Base-by-base conservation (phyloP, 2,113 vertebrate genomes). In the Acrocephalus kingi region DNA sequence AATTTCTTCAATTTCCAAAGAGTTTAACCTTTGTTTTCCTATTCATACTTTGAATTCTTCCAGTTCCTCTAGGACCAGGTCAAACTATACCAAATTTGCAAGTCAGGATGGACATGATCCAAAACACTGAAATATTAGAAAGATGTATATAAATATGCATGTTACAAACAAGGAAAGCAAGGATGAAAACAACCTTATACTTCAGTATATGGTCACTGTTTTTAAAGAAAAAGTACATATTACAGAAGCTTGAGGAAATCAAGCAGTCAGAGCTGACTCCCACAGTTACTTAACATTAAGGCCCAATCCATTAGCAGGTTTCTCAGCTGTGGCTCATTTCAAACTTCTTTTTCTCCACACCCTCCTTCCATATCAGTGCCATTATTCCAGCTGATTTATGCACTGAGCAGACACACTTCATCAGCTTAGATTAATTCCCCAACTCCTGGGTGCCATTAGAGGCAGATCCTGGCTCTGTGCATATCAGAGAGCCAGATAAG, bases 331-430 rank as follows among this genome's bases (percentile, higher is more conserved):
- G 76, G 68, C 90, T 94, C 67, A 61, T 90, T 90, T 93, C 54
- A 62, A 43, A 82, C n/a, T 87, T 71, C 30, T 86, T 46, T 74
- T 90, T 45, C 62, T 93, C 45, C 56, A 86, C 83, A 78, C 58
- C 92, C 91, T 95, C 89, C 91, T 81, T 81, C 54, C 62, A 17
- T 33, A 94, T 94, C 93, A 93, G 33, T 49, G 92, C 66, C 76
- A 69, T 73, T 51, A 84, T 56, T 94, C 23, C 73, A 51, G 78
- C 74, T 94, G 94, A 96, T 95, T 95, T 93, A 96, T 96, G 72
- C 82, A 77, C 85, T 87, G 86, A 96, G 80, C 68, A 93, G 83
- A 68, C 88, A 90, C 82, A 78, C 88, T 96, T 58, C 85, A 87
- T 68, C 88, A 89, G 64, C 55, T 68, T 19, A 72, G 83, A 96